Evolutionary conservation across 2,113 vertebrate genomes (phyloP), one percentile per base, ranked within the genome.

Genomic region (Muntiacus muntjak): DNA sequence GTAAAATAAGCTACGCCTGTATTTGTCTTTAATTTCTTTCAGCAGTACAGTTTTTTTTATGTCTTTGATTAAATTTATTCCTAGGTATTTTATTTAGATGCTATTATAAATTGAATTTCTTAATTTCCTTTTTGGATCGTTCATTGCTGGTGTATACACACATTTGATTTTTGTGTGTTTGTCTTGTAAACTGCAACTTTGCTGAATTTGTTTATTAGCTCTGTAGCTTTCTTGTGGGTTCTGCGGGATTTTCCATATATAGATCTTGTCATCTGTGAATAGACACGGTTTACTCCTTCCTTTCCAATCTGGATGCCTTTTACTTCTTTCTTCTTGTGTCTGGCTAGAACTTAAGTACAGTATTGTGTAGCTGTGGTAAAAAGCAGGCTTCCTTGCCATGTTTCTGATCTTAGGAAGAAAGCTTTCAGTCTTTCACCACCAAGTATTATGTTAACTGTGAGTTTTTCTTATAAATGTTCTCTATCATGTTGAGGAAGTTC

Each of bases 1-100:
- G 2, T 55, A 83, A 55, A 83, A 83, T 11, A 14, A 83, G 12
- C 30, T 25, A 15, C 36, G 21, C 21, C 52, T 83, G 6, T 83
- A 45, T 81, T 92, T 85, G 83, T 67, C 64, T 85, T 95, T 91
- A 90, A 40, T 87, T 84, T 95, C n/a, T 91, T 97, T 90, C 25
- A 79, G 17, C 17, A 52, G 5, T 91, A 40, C 93, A 78, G 23
- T 96, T 45, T 97, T 97, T 36, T 87, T 97, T 81, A 57, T n/a
- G 4, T 74, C 45, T 67, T 88, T 64, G 17, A 30, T 57, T 85
- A 95, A 60, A 84, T 90, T 58, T 50, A 57, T 91, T 88, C 13
- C 26, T 91, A 52, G 33, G 21, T 87, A n/a, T 92, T 87, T 94
- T 78, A 57, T 30, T 78, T 87, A 76, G 33, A 84, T 87, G 23